Base-by-base conservation (phyloP, 1,140 invertebrate genomes). In the Drosophila tsacasi region DNA sequence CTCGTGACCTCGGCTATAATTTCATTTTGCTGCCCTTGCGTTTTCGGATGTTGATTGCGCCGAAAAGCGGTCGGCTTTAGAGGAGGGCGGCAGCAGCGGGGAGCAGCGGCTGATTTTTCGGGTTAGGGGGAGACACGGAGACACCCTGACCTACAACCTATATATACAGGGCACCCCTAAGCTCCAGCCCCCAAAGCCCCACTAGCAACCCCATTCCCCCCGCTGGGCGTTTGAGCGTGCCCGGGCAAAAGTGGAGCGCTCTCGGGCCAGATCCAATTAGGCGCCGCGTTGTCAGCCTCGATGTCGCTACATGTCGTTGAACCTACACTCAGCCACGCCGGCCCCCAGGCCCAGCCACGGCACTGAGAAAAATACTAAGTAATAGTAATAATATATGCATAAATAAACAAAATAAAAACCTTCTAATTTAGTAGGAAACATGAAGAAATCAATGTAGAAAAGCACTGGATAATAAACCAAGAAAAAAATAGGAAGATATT, bases 221-320 rank as follows among this genome's bases (percentile, higher is more conserved):
- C 37, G 27, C 35, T 17, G 30, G 30, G 39, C 71, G 57, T 50
- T 19, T 19, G 30, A 39, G 39, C 71, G 57, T 59, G 60, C 62
- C 73, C 54, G 54, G 68, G 71, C 67, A 73, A 74, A 76, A 89
- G 81, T 89, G 66, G 75, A 77, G 76, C 84, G 84, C 81, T 71
- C 77, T 71, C 77, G 82, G 71, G 81, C 71, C 85, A 89, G 87
- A 89, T 89, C 84, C 85, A 89, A 89, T 89, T 89, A 89, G 84
- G 80, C 84, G 77, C 50, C 80, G 77, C 73, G 79, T 72, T 81
- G 80, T 64, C 68, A 74, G 69, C 80, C 63, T 67, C 79, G 66
- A 61, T 60, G 69, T 65, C 63, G 52, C 64, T 66, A 79, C 76
- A 79, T 79, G 76, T 79, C 76, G 76, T 79, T 79, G 76, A 79